phyloP scores from a whole-genome alignment of 37 sponge, comb jelly and placozoan species.

The Tethya wilhelma region DNA sequence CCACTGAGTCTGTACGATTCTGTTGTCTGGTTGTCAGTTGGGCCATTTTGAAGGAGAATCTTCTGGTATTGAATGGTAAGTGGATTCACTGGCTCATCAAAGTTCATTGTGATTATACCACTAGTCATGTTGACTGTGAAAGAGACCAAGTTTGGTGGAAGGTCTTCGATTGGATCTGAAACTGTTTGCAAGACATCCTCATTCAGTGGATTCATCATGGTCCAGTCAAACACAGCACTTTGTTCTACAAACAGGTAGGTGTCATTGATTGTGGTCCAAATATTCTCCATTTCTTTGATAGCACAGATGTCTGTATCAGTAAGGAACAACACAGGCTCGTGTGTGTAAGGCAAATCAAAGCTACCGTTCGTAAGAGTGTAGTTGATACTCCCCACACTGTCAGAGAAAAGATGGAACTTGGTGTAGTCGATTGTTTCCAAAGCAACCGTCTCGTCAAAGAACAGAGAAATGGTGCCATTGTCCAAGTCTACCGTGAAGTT shows the following conservation, averaged over 20 bases:
- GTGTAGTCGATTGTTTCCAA: constrained; percentile 69
- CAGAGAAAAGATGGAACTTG: constrained; percentile 70
- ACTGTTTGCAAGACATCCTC: constrained; percentile 24
- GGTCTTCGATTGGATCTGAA: constrained; percentile 63
- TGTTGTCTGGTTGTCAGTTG: constrained; percentile 50
- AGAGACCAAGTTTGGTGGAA: constrained; percentile 56
- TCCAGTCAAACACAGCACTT: constrained; percentile 85
- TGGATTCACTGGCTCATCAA: constrained; percentile 88
- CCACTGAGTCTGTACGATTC: constrained; percentile 66
- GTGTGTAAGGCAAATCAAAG: constrained; percentile 56
- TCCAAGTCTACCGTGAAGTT: constrained; percentile 90
- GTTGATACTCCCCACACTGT: constrained; percentile 61
- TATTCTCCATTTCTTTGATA: constrained; percentile 70
- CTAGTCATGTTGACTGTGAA: constrained; percentile 80
- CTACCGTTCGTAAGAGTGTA: constrained; percentile 75
- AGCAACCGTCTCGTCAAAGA: constrained; percentile 84
- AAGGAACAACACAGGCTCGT: constrained; percentile 61
- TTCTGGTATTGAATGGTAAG: constrained; percentile 36
- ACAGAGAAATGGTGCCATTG: constrained; percentile 57
- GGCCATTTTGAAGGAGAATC: constrained; percentile 57
- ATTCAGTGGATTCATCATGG: constrained; percentile 71
- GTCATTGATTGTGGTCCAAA: constrained; percentile 73
- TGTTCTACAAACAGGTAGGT: constrained; percentile 77
- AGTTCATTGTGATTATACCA: constrained; percentile 73
- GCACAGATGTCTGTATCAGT: constrained; percentile 64